Evolutionary conservation across 2,113 vertebrate genomes (phyloP).

Genomic region (Albula glossodonta): DNA sequence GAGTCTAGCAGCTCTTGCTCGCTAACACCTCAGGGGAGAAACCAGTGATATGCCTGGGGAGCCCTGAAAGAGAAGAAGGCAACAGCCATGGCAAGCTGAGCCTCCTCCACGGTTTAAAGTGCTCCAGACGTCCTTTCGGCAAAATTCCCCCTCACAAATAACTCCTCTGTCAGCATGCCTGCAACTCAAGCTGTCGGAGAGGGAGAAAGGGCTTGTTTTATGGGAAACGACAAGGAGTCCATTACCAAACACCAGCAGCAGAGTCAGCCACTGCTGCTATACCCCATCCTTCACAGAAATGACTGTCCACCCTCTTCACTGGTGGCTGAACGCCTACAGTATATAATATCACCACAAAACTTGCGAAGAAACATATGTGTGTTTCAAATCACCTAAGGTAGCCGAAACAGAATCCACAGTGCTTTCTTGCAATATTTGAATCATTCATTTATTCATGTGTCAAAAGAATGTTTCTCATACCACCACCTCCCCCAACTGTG

Average conservation of each 20-base stretch:
- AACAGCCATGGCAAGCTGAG: conserved; percentile 31
- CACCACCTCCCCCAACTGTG: conserved; percentile 38
- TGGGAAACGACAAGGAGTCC: conserved; percentile 37
- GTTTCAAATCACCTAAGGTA: background rate
- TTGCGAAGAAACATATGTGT: background rate
- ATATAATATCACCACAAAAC: background rate
- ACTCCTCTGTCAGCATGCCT: conserved; percentile 12
- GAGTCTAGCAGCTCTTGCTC: background rate
- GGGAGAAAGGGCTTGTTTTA: conserved; percentile 42
- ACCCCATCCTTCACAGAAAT: conserved; percentile 9
- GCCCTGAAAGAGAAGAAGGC: conserved; percentile 33
- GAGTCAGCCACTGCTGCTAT: background rate
- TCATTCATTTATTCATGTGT: conserved; percentile 27
- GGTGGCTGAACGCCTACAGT: background rate
- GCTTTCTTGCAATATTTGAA: background rate
- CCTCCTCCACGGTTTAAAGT: conserved; percentile 28
- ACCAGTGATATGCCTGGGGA: conserved; percentile 28
- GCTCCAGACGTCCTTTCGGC: conserved; percentile 26
- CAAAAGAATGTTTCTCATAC: conserved; percentile 16
- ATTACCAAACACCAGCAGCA: conserved; percentile 35
- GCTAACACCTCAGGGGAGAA: conserved; percentile 1
- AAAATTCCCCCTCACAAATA: conserved; percentile 34
- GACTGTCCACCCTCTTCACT: background rate
- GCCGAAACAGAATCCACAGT: background rate
- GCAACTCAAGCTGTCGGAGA: conserved; percentile 35